Percentiles rank a stretch among this genome's conserved stretches.
These are phyloP conservation scores for Pongo pygmaeus DNA, from an alignment of 2,113 vertebrate genomes.

Conservation along the genomic window DNA sequence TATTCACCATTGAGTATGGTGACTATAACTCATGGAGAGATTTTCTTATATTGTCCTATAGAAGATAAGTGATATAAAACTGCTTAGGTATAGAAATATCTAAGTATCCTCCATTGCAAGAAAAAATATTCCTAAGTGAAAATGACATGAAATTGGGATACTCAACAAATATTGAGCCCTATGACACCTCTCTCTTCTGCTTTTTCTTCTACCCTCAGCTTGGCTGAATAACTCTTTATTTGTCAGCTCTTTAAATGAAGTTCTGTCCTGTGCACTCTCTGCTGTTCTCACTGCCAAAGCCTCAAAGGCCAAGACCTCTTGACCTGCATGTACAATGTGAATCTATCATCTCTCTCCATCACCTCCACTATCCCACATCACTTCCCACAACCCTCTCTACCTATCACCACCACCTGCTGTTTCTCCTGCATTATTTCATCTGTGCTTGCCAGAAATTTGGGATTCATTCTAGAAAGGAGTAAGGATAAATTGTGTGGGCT, in stretches of 20 bases:
- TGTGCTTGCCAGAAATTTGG: neutral
- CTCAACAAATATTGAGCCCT: neutral
- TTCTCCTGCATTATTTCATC: neutral
- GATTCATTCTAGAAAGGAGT: neutral
- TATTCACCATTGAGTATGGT: neutral
- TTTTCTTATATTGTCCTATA: constrained; percentile 5
- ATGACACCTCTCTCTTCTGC: neutral
- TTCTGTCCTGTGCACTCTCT: neutral
- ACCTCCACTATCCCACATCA: neutral
- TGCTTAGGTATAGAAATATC: neutral
- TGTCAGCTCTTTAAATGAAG: constrained; percentile 6
- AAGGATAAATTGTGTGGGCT: neutral
- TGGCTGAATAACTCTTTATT: neutral
- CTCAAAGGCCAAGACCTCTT: neutral
- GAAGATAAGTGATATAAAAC: neutral
- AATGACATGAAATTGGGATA: neutral
- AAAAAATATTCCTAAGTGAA: constrained; percentile 26
- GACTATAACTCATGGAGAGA: neutral
- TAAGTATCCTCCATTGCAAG: constrained; percentile 46
- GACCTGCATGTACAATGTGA: neutral
- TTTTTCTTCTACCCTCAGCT: neutral
- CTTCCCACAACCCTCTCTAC: neutral
- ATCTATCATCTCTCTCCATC: neutral
- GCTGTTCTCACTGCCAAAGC: neutral
- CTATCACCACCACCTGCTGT: neutral